A percentile compares a stretch with the other conserved stretches of the same genome.
These are phyloP conservation scores for Myotis brandtii DNA, from an alignment of 2,113 vertebrate species.

Conservation along the genomic window DNA sequence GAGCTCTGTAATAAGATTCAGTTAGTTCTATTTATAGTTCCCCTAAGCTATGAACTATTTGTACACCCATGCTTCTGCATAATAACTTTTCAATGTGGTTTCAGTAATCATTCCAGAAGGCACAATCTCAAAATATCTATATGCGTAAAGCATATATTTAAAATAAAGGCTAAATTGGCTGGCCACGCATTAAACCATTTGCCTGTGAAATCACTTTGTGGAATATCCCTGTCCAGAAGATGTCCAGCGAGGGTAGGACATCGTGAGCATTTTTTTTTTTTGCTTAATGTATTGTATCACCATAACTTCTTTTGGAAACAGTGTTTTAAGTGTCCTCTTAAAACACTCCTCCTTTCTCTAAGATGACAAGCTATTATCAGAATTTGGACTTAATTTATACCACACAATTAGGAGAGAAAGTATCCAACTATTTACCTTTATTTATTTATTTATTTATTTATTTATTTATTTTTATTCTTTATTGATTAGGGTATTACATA, in stretches of 20 bases:
- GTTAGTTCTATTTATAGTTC: slow-evolving; percentile 79
- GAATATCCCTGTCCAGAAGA: slow-evolving; percentile 88
- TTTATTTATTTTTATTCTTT: neutral
- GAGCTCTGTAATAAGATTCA: slow-evolving; percentile 78
- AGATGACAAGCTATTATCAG: slow-evolving; percentile 87
- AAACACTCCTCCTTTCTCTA: slow-evolving; percentile 84
- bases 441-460: neutral
- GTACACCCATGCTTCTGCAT: slow-evolving; percentile 88
- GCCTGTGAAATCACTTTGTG: slow-evolving; percentile 89
- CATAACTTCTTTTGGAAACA: slow-evolving; percentile 86
- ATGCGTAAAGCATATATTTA: slow-evolving; percentile 91
- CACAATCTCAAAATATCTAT: slow-evolving; percentile 92
- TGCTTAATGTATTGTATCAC: slow-evolving; percentile 88
- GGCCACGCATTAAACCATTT: slow-evolving; percentile 89
- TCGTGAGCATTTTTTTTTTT: slow-evolving; percentile 85
- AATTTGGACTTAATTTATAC: slow-evolving; percentile 85
- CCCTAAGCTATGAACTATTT: slow-evolving; percentile 80
- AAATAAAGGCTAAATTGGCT: slow-evolving; percentile 90
- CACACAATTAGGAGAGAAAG: slow-evolving; percentile 73
- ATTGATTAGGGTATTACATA: no score
- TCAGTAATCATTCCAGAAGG: slow-evolving; percentile 92
- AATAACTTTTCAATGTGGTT: slow-evolving; percentile 89
- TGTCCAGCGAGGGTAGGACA: slow-evolving; percentile 88
- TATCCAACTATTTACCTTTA: slow-evolving; percentile 45
- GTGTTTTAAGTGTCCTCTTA: slow-evolving; percentile 78